A percentile compares a stretch with the other conserved stretches of the same genome.
Conservation (phyloP, 2,113 vertebrate genomes). For the Monopterus albus region DNA sequence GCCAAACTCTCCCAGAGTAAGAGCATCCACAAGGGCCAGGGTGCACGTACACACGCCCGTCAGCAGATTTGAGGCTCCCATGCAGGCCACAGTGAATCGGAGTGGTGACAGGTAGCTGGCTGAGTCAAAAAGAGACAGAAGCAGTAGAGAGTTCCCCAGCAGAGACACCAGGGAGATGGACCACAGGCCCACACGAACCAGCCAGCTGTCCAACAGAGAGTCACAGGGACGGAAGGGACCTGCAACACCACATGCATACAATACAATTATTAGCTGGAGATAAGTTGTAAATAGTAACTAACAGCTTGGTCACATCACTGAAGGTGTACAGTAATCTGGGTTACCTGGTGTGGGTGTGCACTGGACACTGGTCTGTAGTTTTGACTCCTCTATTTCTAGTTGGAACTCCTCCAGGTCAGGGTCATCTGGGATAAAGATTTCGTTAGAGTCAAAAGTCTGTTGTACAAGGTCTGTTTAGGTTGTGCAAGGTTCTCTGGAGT, state of each 20-base stretch:
- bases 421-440: constrained; percentile 86
- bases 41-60: constrained; percentile 89
- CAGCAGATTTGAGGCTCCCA: constrained; percentile 90
- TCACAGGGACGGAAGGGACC: constrained; percentile 96
- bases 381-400: constrained; percentile 88
- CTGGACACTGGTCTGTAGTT: constrained; percentile 88
- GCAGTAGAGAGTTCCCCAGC: constrained; percentile 88
- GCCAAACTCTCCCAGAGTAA: constrained; percentile 90
- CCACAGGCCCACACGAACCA: constrained; percentile 93
- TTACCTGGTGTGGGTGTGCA: constrained; percentile 92
- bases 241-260: constrained; percentile 65
- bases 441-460: neutral
- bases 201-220: constrained; percentile 93
- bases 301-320: no score
- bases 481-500: neutral
- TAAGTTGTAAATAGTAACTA: no score
- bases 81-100: constrained; percentile 90
- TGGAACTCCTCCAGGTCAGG: constrained; percentile 91
- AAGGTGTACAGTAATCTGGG: neutral
- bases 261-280: neutral
- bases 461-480: neutral
- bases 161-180: constrained; percentile 86
- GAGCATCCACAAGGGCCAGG: constrained; percentile 87
- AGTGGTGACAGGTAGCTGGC: constrained; percentile 87
- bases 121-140: constrained; percentile 87